A percentile compares a stretch with the other conserved stretches of the same genome.
Conservation (phyloP, 2,113 vertebrate species). For the Sigmodon hispidus region DNA sequence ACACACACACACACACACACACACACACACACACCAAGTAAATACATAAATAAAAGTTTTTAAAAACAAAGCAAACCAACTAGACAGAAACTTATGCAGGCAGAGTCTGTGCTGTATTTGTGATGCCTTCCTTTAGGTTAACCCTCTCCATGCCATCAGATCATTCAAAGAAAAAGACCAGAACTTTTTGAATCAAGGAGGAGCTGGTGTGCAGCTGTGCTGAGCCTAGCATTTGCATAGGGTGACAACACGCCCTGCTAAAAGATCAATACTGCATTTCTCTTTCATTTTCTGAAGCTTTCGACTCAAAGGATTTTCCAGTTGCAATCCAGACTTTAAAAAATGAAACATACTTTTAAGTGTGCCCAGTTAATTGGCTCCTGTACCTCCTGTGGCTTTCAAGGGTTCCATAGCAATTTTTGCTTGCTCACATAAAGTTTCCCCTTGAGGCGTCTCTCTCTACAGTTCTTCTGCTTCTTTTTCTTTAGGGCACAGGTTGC, state of each 20-base stretch:
- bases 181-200: background rate
- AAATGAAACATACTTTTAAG: slow-evolving; percentile 19
- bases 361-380: background rate
- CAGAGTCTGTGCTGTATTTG: background rate
- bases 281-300: background rate
- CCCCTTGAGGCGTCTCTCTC: background rate
- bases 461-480: background rate
- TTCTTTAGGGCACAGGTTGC: background rate
- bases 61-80: background rate
- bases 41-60: background rate
- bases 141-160: background rate
- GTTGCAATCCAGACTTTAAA: background rate
- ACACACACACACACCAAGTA: background rate
- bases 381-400: background rate
- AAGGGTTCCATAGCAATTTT: slow-evolving; percentile 49
- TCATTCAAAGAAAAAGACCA: background rate
- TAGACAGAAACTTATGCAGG: too few relatives aligned
- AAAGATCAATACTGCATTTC: background rate
- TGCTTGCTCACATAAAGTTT: slow-evolving; percentile 61
- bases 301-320: background rate
- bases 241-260: background rate
- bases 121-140: background rate
- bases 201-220: background rate
- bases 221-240: background rate
- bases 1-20: background rate